Evolutionary conservation across 2,797 vertebrate genomes (phyloP), one percentile per base, ranked within the genome.

Genomic region (Lateolabrax maculatus): DNA sequence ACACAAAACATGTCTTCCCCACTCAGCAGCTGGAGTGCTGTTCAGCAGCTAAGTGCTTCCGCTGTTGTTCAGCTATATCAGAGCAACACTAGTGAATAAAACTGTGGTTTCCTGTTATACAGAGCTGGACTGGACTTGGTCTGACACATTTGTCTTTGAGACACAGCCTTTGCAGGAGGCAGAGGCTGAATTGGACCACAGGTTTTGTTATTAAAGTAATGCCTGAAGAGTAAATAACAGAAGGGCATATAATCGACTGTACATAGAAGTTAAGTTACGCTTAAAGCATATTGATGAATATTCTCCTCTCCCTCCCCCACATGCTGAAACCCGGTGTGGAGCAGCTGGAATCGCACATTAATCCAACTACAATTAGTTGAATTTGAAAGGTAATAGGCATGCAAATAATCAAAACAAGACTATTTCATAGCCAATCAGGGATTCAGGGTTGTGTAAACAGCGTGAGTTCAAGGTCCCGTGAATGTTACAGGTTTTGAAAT

Each of bases 401-500:
- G 48, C 77, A 79, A 71, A 79, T 79, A 70, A 77, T 78, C 44
- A 46, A 55, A 69, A 9, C 13, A 57, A 23, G 12, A 21, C 43
- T 2, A 48, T 74, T 75, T 71, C 23, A 46, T n/a, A 80, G 57
- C 37, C 44, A 6, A 3, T 61, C 37, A 3, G 57, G 51, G 58
- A 19, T 29, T 67, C 23, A 10, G 23, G 53, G 72, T 58, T n/a
- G 16, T 8, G 37, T 48, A 62, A 60, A 31, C 15, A 55, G 10
- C 1, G 21, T 0, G 63, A 70, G 81, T 79, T 88, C 84, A 89
- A 88, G 89, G 87, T 87, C 65, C 2, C 29, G 72, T 48, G 61
- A 85, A 83, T 53, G 85, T 77, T 56, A 19, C 8, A 0, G 70
- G 46, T 43, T 90, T 79, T 83, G 80, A 89, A 79, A 82, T 89